These are phyloP conservation scores for Hippopotamus amphibius DNA, from an alignment of 2,113 vertebrate genomes.

Conservation along the genomic window DNA sequence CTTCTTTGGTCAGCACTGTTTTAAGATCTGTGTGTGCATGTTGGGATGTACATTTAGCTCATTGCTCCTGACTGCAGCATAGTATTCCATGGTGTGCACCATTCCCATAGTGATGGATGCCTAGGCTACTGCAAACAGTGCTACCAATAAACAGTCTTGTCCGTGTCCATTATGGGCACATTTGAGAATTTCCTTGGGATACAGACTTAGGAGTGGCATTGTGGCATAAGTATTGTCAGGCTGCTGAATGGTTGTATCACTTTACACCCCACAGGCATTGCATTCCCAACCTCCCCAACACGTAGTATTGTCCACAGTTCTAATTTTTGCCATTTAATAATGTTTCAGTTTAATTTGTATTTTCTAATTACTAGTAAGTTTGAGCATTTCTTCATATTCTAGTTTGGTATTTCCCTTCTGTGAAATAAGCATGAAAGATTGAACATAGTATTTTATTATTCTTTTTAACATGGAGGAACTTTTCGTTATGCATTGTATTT, in stretches of 20 bases:
- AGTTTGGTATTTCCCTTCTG: slow-evolving; percentile 38
- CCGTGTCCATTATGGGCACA: background rate
- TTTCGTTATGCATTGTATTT: slow-evolving; percentile 25
- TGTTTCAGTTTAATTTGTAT: slow-evolving; percentile 30
- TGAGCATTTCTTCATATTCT: slow-evolving; percentile 50
- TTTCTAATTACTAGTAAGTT: slow-evolving; percentile 39
- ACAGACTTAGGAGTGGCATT: background rate
- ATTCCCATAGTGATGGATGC: slow-evolving; percentile 64
- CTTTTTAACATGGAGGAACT: slow-evolving; percentile 37
- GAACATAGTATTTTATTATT: background rate
- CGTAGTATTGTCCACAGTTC: background rate
- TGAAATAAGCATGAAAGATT: slow-evolving; percentile 48
- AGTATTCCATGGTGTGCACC: slow-evolving; percentile 19
- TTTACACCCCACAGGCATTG: background rate
- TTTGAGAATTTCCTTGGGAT: slow-evolving; percentile 28
- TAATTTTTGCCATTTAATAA: slow-evolving; percentile 25
- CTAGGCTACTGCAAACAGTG: slow-evolving; percentile 57
- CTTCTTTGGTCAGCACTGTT: background rate
- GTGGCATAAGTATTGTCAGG: background rate
- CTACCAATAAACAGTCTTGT: background rate
- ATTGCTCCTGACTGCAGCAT: slow-evolving; percentile 41
- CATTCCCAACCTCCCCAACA: background rate
- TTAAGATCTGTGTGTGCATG: background rate
- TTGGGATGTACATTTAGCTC: slow-evolving; percentile 45
- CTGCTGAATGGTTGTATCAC: background rate